These are phyloP conservation scores for Drosophila phalerata DNA, from an alignment of 2,888 invertebrate genomes.

Conservation along the genomic window DNA sequence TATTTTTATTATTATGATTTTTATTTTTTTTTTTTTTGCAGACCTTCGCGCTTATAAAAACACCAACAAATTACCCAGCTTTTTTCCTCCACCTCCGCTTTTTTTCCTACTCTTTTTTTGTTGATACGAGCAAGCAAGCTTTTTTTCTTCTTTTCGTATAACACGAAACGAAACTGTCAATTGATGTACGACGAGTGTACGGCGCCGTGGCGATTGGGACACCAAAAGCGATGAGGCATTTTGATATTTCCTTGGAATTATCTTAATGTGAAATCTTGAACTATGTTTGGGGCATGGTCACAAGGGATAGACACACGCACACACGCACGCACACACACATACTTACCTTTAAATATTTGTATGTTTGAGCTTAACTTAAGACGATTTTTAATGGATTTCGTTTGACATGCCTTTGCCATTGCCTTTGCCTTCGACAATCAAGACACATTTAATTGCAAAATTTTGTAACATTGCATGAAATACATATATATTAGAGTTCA, in stretches of 20 bases:
- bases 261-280: constrained; percentile 79
- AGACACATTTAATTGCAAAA: constrained; percentile 75
- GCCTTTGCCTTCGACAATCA: constrained; percentile 49
- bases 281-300: constrained; percentile 78
- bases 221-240: constrained; percentile 40
- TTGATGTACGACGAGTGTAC: constrained; percentile 61
- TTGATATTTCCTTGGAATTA: constrained; percentile 78
- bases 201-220: constrained; percentile 61
- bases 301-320: constrained; percentile 59
- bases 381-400: constrained; percentile 75
- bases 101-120: constrained; percentile 7
- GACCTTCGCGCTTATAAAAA: constrained; percentile 74
- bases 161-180: constrained; percentile 79
- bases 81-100: constrained; percentile 14
- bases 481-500: too few species aligned
- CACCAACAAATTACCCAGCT: constrained; percentile 57
- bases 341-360: constrained; percentile 10
- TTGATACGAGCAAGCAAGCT: background rate
- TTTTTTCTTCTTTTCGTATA: constrained; percentile 41
- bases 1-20: too few species aligned
- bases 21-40: constrained; percentile 53
- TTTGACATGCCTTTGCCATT: constrained; percentile 59
- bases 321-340: constrained; percentile 24
- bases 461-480: constrained; percentile 62
- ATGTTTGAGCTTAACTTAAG: constrained; percentile 52